Base-by-base conservation (phyloP, 2,113 vertebrate genomes). In the Eupsittula cactorum region DNA sequence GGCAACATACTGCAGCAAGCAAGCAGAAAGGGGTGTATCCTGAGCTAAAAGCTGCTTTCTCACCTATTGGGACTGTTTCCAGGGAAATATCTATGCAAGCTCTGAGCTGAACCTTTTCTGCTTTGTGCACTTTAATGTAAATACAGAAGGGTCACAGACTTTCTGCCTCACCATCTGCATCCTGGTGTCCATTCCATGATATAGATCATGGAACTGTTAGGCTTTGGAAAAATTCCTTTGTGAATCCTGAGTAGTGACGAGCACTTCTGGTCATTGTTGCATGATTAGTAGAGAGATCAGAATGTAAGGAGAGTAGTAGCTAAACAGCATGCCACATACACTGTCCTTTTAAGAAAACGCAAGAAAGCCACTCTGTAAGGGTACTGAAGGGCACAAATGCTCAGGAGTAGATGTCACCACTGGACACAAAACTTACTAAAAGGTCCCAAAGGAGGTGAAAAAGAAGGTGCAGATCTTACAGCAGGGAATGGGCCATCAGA, bases 161-260 rank as follows among this genome's bases (percentile, higher is more conserved):
- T 68, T 35, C 52, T 65, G 27, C 21, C 29, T 16, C 37, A 33
- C 13, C 23, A 33, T 67, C 16, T 80, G 27, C 53, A 49, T 13
- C 27, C 35, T 23, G 39, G 13, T 47, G 13, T 49, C 18, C 11
- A 21, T 74, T 37, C n/a, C 31, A 21, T 5, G 2, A 27, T 16
- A 27, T 41, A 47, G 25, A 50, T 4, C 1, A 0, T 42, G 21
- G 33, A 13, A 41, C n/a, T 53, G 46, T 5, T 20, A 16, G 5
- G n/a, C 47, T 37, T 55, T 63, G 53, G 35, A 42, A 55, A 42
- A 62, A 78, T 46, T 13, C 17, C 39, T 50, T n/a, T 39, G 24
- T 0, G 0, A 41, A n/a, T 60, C n/a, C 33, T 7, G 10, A 53
- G 17, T 1, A 0, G 18, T 49, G 52, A 74, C 63, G 27, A 63